phyloP scores from a whole-genome alignment of 2,888 invertebrate species.

The Schizotus pectinicornis region DNA sequence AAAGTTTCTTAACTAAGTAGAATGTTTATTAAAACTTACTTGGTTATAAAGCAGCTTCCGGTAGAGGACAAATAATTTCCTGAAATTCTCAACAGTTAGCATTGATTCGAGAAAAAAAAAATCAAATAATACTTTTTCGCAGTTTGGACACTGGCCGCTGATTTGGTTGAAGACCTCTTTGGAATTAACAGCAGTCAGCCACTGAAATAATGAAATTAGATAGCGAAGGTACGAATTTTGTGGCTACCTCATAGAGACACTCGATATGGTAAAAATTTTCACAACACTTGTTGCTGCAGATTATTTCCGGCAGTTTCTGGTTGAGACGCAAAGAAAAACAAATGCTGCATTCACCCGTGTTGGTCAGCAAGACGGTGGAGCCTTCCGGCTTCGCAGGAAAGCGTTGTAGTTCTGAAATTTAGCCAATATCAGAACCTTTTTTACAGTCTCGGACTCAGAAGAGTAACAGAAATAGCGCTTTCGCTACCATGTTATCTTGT shows the following conservation, averaged over 20 bases:
- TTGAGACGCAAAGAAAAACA: slow-evolving; percentile 54
- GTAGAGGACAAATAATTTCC: slow-evolving; percentile 17
- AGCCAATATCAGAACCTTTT: slow-evolving; percentile 6
- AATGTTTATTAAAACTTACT: background rate
- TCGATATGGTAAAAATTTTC: slow-evolving; percentile 53
- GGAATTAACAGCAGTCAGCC: slow-evolving; percentile 49
- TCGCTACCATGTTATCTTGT: no score
- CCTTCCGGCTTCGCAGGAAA: slow-evolving; percentile 43
- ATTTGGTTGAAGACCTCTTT: slow-evolving; percentile 48
- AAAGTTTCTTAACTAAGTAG: background rate
- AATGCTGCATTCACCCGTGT: slow-evolving; percentile 55
- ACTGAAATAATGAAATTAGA: slow-evolving; percentile 42
- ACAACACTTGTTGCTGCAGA: slow-evolving; percentile 55
- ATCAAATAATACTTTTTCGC: slow-evolving; percentile 46
- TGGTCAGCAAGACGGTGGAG: slow-evolving; percentile 39
- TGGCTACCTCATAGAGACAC: slow-evolving; percentile 57
- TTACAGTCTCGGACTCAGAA: no score
- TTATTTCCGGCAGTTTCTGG: slow-evolving; percentile 54
- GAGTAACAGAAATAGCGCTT: no score
- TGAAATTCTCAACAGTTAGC: no score
- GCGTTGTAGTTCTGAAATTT: slow-evolving; percentile 44
- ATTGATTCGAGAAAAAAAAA: background rate
- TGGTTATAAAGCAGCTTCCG: slow-evolving; percentile 2
- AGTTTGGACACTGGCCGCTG: slow-evolving; percentile 53
- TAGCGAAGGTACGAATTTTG: background rate